Evolutionary conservation across 2,888 invertebrate genomes (phyloP).

Genomic region (Sepiola atlantica): DNA sequence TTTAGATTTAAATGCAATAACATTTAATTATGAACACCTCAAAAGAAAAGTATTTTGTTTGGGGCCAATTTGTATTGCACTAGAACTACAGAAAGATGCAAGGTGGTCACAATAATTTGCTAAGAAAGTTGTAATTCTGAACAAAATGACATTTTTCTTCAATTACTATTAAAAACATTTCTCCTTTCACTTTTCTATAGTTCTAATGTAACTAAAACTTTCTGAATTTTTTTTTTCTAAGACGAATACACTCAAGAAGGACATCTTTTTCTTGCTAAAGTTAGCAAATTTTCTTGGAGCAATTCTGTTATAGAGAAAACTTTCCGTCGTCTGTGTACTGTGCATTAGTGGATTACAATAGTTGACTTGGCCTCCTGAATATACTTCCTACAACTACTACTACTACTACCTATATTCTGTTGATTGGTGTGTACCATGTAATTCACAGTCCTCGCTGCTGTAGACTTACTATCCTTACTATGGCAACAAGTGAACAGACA

Average conservation of each 20-base stretch:
- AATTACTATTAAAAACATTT: no score
- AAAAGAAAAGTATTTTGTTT: no score
- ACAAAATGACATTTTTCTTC: no score
- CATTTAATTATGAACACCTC: no score
- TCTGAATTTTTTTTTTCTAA: no score
- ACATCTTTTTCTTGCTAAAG: neutral
- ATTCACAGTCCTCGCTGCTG: neutral
- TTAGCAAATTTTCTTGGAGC: neutral
- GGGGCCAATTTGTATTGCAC: no score
- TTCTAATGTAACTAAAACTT: no score
- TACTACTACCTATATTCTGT: conserved; percentile 32
- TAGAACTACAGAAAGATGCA: no score
- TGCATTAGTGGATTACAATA: conserved; percentile 32
- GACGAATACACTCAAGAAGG: neutral
- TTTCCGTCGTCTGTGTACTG: neutral
- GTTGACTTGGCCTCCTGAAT: conserved; percentile 23
- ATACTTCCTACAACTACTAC: neutral
- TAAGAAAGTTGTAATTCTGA: no score
- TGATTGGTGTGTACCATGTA: conserved; percentile 32
- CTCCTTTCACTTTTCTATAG: no score
- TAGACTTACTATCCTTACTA: neutral
- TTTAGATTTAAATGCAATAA: no score
- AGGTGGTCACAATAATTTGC: no score
- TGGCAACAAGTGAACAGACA: conserved; percentile 38
- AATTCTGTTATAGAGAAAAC: neutral